Conservation (phyloP, 2,888 invertebrate genomes). For the Aleiodes testaceus region DNA sequence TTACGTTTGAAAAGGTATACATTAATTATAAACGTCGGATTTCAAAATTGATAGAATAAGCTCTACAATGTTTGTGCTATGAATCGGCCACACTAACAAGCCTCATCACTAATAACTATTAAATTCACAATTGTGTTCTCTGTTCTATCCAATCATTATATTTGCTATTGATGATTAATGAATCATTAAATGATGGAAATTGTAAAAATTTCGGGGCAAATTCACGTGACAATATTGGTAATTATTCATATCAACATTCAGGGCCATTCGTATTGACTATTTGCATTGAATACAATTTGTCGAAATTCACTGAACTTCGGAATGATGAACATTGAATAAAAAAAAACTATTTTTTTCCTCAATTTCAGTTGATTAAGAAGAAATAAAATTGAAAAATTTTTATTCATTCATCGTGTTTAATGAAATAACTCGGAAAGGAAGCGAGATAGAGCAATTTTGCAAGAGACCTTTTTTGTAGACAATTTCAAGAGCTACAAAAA, state of each 20-base stretch:
- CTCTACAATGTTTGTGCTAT: neutral
- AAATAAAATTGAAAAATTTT: neutral
- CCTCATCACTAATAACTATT: neutral
- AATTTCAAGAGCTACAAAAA: too few relatives aligned
- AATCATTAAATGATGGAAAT: neutral
- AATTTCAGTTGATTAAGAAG: neutral
- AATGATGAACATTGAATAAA: neutral
- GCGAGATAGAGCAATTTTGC: too few relatives aligned
- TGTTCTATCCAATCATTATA: neutral
- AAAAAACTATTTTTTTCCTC: neutral
- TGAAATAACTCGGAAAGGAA: too few relatives aligned
- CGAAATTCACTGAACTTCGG: too few relatives aligned
- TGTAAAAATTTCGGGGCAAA: neutral
- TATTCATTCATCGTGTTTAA: too few relatives aligned
- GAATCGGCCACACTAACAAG: neutral
- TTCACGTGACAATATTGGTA: neutral
- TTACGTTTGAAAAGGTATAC: too few relatives aligned
- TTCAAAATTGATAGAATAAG: too few relatives aligned
- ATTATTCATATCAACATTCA: neutral
- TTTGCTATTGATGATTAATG: constrained; percentile 11
- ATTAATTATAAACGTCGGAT: too few relatives aligned
- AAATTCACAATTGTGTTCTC: neutral
- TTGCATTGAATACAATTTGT: too few relatives aligned
- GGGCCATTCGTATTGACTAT: too few relatives aligned
- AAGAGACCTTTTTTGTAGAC: too few relatives aligned